A percentile compares a stretch with the other conserved stretches of the same genome.
These are phyloP conservation scores for Cryptocephalus moraei DNA, from an alignment of 2,888 invertebrate genomes.

Conservation along the genomic window DNA sequence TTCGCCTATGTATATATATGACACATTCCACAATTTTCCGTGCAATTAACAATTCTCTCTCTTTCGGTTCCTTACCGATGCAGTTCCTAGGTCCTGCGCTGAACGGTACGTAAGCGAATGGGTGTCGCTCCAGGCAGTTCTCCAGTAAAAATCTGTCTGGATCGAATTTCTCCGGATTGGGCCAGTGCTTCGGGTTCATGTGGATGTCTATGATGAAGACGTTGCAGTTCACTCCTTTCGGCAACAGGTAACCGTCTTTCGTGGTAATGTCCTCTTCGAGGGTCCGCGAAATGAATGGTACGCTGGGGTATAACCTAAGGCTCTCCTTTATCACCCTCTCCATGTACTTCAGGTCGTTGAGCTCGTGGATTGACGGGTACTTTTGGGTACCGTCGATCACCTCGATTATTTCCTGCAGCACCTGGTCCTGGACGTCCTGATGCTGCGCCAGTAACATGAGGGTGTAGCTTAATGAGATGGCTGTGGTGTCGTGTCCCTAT, in stretches of 20 bases:
- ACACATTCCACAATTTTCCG: too few species aligned
- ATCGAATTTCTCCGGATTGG: constrained; percentile 54
- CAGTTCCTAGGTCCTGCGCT: constrained; percentile 61
- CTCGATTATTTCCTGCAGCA: constrained; percentile 20
- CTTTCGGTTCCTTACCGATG: constrained; percentile 47
- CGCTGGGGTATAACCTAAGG: constrained; percentile 33
- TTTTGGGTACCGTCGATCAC: constrained; percentile 18
- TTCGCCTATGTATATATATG: too few species aligned
- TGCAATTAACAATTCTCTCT: too few species aligned
- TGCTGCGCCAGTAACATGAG: constrained; percentile 21
- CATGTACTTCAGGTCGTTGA: constrained; percentile 31
- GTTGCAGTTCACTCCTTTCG: constrained; percentile 42
- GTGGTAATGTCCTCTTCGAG: constrained; percentile 22
- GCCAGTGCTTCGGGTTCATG: constrained; percentile 50
- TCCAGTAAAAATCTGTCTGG: constrained; percentile 62
- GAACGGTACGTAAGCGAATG: constrained; percentile 55
- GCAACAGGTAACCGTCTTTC: constrained; percentile 33
- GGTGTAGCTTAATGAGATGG: constrained; percentile 17
- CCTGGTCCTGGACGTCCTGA: constrained; percentile 17
- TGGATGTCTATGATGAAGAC: constrained; percentile 55
- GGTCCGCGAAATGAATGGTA: constrained; percentile 30
- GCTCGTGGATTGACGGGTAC: constrained; percentile 24
- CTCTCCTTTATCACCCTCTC: constrained; percentile 35
- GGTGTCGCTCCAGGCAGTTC: constrained; percentile 44
- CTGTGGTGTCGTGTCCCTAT: constrained; percentile 25